Evolutionary conservation across 2,888 invertebrate genomes (phyloP).

Genomic region (Eupeodes luniger): DNA sequence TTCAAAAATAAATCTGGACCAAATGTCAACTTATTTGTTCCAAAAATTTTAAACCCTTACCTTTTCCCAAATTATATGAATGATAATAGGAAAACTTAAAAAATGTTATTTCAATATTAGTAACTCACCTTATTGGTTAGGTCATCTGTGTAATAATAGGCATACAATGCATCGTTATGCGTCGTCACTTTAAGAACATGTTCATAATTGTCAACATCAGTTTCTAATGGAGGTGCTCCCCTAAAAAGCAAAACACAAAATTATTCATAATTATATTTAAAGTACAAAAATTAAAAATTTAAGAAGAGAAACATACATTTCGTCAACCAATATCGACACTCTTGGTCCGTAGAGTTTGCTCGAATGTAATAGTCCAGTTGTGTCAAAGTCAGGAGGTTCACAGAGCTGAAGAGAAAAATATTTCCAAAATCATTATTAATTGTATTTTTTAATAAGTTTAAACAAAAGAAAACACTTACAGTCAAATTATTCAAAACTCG

Average conservation of each 20-base stretch:
- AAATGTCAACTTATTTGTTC: too few relatives aligned
- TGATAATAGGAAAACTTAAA: too few relatives aligned
- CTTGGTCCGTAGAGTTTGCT: slow-evolving; percentile 81
- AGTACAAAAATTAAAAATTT: too few relatives aligned
- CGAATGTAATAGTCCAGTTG: slow-evolving; percentile 82
- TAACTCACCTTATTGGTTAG: slow-evolving; percentile 88
- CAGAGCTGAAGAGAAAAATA: too few relatives aligned
- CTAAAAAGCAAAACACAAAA: slow-evolving; percentile 70
- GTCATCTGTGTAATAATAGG: slow-evolving; percentile 95
- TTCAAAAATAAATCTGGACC: too few relatives aligned
- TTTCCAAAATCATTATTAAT: too few relatives aligned
- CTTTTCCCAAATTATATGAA: too few relatives aligned
- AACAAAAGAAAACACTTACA: slow-evolving; percentile 75
- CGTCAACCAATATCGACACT: slow-evolving; percentile 82
- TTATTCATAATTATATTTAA: neutral
- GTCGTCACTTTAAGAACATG: slow-evolving; percentile 91
- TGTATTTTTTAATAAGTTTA: neutral
- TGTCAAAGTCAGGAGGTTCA: slow-evolving; percentile 83
- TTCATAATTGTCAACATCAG: slow-evolving; percentile 87
- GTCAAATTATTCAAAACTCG: slow-evolving; percentile 82
- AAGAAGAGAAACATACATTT: slow-evolving; percentile 79
- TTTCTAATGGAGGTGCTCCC: slow-evolving; percentile 82
- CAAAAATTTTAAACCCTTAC: too few relatives aligned
- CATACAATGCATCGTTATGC: slow-evolving; percentile 93
- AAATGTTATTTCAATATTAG: neutral